Conservation (phyloP, 35 echinoderm and acorn worm species). For the Anneissia japonica region DNA sequence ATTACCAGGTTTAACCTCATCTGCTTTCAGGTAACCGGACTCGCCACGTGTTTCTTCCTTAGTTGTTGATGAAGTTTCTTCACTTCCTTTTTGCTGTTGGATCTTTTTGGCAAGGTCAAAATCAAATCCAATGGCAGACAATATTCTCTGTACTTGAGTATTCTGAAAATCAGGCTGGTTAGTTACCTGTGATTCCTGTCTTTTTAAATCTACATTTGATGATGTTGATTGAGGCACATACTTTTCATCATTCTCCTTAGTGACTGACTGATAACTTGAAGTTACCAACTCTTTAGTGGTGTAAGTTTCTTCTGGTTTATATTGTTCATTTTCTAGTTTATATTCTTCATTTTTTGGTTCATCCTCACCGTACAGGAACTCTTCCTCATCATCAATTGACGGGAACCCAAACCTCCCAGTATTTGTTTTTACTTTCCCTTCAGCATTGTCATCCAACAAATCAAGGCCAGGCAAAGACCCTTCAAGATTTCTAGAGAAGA, state of each 20-base stretch:
- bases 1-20: too few species aligned
- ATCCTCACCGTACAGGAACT: slow-evolving; percentile 10
- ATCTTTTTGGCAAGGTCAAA: slow-evolving; percentile 8
- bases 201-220: not conserved
- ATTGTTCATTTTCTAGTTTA: not conserved
- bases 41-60: not conserved
- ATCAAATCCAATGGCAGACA: slow-evolving; percentile 21
- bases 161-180: not conserved
- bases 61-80: not conserved
- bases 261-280: not conserved
- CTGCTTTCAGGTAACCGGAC: not conserved
- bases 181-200: not conserved
- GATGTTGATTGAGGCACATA: not conserved
- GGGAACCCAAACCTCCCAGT: not conserved
- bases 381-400: slow-evolving; percentile 11
- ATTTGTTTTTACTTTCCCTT: not conserved
- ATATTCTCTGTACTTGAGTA: not conserved
- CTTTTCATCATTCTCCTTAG: not conserved
- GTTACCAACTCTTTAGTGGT: not conserved
- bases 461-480: not conserved
- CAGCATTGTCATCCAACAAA: not conserved
- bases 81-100: not conserved
- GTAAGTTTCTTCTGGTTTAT: not conserved
- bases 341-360: not conserved
- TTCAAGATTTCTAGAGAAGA: not conserved